phyloP scores from a whole-genome alignment of 2,113 vertebrate species.

The Pongo pygmaeus region DNA sequence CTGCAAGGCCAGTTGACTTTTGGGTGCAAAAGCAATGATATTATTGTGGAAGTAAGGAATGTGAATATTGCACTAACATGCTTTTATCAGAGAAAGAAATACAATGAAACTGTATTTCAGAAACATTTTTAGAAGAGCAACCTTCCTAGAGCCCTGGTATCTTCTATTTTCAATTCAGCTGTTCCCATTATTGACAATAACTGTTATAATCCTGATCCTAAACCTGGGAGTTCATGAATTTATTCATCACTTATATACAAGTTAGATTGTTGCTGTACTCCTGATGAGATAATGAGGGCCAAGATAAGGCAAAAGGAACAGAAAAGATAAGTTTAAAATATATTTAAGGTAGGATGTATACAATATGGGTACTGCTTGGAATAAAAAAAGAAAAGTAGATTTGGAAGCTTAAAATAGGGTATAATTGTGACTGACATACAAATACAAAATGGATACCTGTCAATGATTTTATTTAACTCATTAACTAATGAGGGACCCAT shows the following conservation, averaged over 20 bases:
- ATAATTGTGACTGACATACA: background rate
- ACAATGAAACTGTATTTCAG: background rate
- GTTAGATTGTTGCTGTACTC: background rate
- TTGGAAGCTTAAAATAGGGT: background rate
- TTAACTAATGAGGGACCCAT: background rate
- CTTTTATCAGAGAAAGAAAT: background rate
- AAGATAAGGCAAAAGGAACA: background rate
- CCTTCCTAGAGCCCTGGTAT: background rate
- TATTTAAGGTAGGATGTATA: background rate
- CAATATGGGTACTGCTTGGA: background rate
- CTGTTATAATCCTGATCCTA: background rate
- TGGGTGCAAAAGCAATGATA: background rate
- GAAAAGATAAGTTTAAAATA: background rate
- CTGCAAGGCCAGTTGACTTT: background rate
- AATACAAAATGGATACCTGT: background rate
- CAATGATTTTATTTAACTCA: background rate
- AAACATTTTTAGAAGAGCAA: background rate
- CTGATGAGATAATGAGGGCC: background rate
- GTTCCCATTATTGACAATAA: background rate
- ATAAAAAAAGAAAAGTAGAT: background rate
- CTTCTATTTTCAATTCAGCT: background rate
- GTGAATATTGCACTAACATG: background rate
- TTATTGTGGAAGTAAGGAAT: background rate
- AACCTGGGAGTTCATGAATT: background rate
- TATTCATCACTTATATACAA: background rate